Conservation (phyloP, 2,888 invertebrate species). For the Ischnus inquisitorius region DNA sequence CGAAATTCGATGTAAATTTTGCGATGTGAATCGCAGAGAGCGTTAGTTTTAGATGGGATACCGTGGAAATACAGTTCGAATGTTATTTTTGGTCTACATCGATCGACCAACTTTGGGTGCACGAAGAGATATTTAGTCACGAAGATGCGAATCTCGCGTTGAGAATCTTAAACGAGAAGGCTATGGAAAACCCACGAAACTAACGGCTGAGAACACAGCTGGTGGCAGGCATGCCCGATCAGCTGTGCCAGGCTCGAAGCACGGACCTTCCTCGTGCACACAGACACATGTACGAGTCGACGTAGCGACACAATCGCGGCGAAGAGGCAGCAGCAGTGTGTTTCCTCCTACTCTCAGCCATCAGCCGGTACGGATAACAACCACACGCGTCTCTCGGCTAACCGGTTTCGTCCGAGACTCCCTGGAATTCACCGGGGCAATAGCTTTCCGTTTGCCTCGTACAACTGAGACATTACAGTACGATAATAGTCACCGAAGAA, state of each 20-base stretch:
- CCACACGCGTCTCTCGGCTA: slow-evolving; percentile 3
- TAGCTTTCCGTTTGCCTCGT: background rate
- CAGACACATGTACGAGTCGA: background rate
- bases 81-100: background rate
- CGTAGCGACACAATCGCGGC: background rate
- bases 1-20: background rate
- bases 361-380: slow-evolving; percentile 41
- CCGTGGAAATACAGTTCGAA: background rate
- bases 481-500: too few relatives aligned
- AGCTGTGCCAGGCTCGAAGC: slow-evolving; percentile 51
- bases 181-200: slow-evolving; percentile 6
- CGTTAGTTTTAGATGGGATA: background rate
- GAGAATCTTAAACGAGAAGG: background rate
- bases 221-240: slow-evolving; percentile 55
- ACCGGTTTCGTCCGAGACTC: slow-evolving; percentile 49
- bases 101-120: background rate
- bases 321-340: background rate
- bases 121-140: background rate
- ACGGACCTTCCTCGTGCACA: slow-evolving; percentile 15
- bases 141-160: background rate
- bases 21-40: background rate
- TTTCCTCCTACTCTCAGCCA: slow-evolving; percentile 31
- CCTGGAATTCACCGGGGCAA: slow-evolving; percentile 41
- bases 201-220: slow-evolving; percentile 30
- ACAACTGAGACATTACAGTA: background rate